phyloP scores from a whole-genome alignment of 2,113 vertebrate genomes.

The Scatophagus argus region DNA sequence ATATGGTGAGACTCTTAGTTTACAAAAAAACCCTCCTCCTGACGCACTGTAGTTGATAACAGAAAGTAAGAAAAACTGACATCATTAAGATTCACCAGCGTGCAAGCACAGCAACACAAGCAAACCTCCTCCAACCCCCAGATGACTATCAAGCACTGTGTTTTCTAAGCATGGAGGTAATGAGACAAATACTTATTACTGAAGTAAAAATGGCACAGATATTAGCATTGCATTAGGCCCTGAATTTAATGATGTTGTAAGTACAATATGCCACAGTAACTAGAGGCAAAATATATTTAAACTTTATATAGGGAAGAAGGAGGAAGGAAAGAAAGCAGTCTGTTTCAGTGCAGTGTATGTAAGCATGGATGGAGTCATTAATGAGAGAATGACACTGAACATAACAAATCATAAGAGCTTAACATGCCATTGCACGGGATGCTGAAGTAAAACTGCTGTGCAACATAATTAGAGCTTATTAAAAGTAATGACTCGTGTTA shows the following conservation, averaged over 20 bases:
- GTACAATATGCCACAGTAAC: constrained; percentile 68
- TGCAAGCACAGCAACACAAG: constrained; percentile 70
- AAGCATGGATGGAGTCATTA: constrained; percentile 34
- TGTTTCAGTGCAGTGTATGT: constrained; percentile 13
- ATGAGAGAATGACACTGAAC: constrained; percentile 36
- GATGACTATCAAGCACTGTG: constrained; percentile 73
- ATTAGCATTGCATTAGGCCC: constrained; percentile 70
- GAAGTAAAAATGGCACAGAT: constrained; percentile 77
- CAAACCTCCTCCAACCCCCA: constrained; percentile 66
- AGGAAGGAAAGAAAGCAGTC: constrained; percentile 18
- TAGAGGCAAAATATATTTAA: constrained; percentile 55
- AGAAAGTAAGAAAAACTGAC: constrained; percentile 73
- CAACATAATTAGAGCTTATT: constrained; percentile 26
- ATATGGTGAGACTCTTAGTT: constrained; percentile 43
- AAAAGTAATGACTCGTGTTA: constrained; percentile 42
- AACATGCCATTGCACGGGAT: constrained; percentile 32
- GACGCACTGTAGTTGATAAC: constrained; percentile 61
- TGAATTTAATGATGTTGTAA: constrained; percentile 77
- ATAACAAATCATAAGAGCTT: constrained; percentile 24
- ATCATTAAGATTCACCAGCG: constrained; percentile 77
- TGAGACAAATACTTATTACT: constrained; percentile 80
- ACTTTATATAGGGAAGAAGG: constrained; percentile 26
- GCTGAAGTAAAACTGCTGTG: constrained; percentile 31
- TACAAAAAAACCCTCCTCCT: constrained; percentile 45
- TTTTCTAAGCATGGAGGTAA: constrained; percentile 77